phyloP scores from a whole-genome alignment of 2,113 vertebrate genomes.

The Nibea albiflora region DNA sequence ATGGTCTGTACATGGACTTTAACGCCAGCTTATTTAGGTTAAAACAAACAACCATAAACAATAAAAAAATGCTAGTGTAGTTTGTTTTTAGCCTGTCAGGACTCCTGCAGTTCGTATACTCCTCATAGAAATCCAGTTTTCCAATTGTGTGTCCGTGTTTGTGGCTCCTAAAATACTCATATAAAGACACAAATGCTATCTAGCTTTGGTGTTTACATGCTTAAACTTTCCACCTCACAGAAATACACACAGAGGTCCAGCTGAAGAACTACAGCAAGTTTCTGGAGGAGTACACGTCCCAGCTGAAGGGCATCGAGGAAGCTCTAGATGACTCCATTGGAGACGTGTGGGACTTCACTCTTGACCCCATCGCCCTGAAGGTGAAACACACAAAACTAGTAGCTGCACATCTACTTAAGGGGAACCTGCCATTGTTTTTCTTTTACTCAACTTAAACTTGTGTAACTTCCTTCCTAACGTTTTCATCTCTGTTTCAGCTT shows the following conservation, averaged over 20 bases:
- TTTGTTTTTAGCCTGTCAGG: background rate
- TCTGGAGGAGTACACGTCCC: constrained; percentile 94
- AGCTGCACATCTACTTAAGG: background rate
- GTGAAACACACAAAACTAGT: constrained; percentile 71
- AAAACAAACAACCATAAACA: background rate
- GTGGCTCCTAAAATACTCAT: background rate
- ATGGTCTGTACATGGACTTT: background rate
- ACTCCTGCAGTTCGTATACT: background rate
- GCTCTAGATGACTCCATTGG: constrained; percentile 96
- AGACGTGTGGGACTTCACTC: constrained; percentile 98
- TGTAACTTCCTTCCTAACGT: constrained; percentile 6
- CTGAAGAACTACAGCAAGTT: constrained; percentile 97
- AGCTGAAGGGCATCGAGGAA: constrained; percentile 94
- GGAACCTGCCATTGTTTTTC: background rate
- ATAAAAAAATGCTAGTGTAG: background rate
- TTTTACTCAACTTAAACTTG: constrained; percentile 2
- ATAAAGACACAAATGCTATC: background rate
- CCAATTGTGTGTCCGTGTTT: background rate
- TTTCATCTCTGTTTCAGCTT: constrained; percentile 83
- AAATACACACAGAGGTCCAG: constrained; percentile 98
- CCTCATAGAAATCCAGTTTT: no score
- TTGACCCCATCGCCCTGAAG: constrained; percentile 96
- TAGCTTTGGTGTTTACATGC: background rate
- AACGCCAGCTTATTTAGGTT: background rate
- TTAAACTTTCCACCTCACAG: constrained; percentile 78